Conservation (phyloP, 2,797 vertebrate genomes). For the Pangasius krempfi region DNA sequence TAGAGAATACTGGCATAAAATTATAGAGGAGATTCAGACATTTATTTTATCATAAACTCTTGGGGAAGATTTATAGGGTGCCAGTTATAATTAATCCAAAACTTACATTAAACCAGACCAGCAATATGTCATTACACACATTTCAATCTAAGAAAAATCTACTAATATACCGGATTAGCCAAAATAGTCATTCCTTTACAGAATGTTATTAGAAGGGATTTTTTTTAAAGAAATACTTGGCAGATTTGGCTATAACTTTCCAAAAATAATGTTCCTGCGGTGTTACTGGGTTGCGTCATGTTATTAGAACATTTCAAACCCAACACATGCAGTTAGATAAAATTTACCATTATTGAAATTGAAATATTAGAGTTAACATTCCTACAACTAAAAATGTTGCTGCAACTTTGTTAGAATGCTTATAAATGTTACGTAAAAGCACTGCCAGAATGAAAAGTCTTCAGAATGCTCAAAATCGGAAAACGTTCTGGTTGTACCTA, state of each 20-base stretch:
- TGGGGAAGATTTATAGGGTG: neutral
- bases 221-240: too few species aligned
- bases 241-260: neutral
- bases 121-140: too few species aligned
- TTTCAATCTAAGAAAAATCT: neutral
- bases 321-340: neutral
- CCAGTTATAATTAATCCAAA: neutral
- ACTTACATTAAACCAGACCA: too few species aligned
- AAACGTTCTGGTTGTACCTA: neutral
- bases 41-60: neutral
- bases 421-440: neutral
- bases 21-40: neutral
- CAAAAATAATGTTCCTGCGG: neutral
- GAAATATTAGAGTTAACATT: neutral
- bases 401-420: neutral
- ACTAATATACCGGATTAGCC: neutral
- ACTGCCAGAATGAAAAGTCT: neutral
- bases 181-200: neutral
- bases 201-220: neutral
- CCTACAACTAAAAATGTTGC: neutral
- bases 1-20: neutral
- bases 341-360: neutral
- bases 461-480: neutral
- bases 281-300: neutral
- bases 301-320: neutral